phyloP scores from a whole-genome alignment of 2,888 invertebrate genomes.

The Parelbella ahira region DNA sequence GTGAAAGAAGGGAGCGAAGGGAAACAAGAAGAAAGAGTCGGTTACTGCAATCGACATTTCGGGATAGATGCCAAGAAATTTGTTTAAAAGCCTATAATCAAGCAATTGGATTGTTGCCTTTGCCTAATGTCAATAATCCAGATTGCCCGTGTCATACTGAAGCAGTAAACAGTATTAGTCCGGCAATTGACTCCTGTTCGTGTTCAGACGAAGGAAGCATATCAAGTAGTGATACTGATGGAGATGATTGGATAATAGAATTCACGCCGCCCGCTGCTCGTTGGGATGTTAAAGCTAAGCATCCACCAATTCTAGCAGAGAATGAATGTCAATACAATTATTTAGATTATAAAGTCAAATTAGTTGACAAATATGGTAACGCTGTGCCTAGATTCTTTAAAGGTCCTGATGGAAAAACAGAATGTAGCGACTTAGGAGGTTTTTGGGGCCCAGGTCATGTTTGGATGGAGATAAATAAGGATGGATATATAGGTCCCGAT shows the following conservation, averaged over 20 bases:
- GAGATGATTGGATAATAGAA: conserved; percentile 69
- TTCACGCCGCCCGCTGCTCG: conserved; percentile 65
- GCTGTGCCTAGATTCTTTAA: conserved; percentile 63
- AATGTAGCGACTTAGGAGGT: conserved; percentile 70
- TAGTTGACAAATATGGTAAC: conserved; percentile 64
- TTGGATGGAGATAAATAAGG: conserved; percentile 70
- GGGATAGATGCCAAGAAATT: conserved; percentile 71
- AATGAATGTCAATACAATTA: conserved; percentile 61
- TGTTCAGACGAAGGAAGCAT: conserved; percentile 61
- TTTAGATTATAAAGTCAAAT: conserved; percentile 67
- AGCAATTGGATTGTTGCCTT: conserved; percentile 63
- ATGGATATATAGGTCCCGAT: conserved; percentile 68
- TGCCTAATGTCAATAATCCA: conserved; percentile 61
- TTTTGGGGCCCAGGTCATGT: conserved; percentile 57
- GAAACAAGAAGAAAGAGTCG: conserved; percentile 65
- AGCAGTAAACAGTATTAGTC: conserved; percentile 35
- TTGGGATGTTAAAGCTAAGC: conserved; percentile 63
- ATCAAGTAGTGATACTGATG: conserved; percentile 64
- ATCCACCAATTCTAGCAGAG: conserved; percentile 43
- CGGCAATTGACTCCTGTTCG: conserved; percentile 65
- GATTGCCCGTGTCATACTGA: conserved; percentile 60
- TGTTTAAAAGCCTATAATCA: conserved; percentile 73
- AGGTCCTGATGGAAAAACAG: conserved; percentile 64
- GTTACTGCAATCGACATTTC: conserved; percentile 64
- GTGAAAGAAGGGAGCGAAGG: conserved; percentile 62